Evolutionary conservation across 2,797 vertebrate species (phyloP), one percentile per base, ranked within the genome.

Genomic region (Sparidentex hasta): DNA sequence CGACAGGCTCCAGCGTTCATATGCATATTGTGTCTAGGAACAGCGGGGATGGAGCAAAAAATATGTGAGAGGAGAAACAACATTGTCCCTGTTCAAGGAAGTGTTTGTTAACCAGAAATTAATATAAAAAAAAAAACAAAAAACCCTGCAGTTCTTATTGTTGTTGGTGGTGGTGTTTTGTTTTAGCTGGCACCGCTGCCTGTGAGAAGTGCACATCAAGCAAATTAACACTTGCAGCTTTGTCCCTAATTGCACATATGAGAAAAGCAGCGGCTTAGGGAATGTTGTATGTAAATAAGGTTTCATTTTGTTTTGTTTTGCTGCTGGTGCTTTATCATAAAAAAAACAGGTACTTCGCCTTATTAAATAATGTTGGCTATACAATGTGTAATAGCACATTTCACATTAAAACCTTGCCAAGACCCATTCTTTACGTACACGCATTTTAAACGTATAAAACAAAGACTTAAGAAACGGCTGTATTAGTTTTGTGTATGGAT

Each of bases 211-310:
- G 86, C 92, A 92, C 77, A 93, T 92, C 90, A 94, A 92, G 92
- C 93, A 95, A 94, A 95, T 95, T 90, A 95, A 92, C 85, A 90
- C 90, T 90, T 82, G 83, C 89, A 88, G 92, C 90, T 91, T 93
- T 90, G 91, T 90, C 91, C 91, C 91, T 95, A 94, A 94, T 94
- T 94, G 93, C 88, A 90, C 90, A 84, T 90, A 87, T 84, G 88
- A 92, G 91, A 83, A 92, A 94, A 92, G 71, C 81, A n/a, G 82
- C 57, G 76, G 92, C 92, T 92, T 75, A 82, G 90, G 89, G 84
- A 94, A 82, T 76, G 87, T 80, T 87, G 81, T 81, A 83, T 89
- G 91, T 90, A 91, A 93, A 94, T 90, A 88, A 74, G 91, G 80
- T 89, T 92, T 87, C 75, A 84, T 90, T 93, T 84, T 72, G 86